Conservation (phyloP, 2,797 vertebrate genomes). For the Fringilla coelebs region DNA sequence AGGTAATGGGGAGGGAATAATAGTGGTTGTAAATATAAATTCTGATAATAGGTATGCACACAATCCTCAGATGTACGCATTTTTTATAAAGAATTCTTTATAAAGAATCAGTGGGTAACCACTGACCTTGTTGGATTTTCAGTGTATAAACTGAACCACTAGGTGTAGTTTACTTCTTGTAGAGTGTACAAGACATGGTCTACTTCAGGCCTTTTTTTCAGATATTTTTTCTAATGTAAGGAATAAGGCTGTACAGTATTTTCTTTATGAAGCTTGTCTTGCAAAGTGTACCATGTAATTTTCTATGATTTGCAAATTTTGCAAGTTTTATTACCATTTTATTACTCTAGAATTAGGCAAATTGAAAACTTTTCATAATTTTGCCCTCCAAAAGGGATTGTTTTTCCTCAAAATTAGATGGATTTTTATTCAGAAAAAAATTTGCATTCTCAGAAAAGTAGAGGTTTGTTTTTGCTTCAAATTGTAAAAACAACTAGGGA, state of each 20-base stretch:
- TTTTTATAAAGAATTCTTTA: too few relatives aligned
- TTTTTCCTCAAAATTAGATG: background rate
- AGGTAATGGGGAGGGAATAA: background rate
- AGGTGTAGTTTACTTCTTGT: background rate
- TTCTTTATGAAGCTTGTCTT: background rate
- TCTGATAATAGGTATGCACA: background rate
- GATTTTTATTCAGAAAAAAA: background rate
- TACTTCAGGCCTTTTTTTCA: background rate
- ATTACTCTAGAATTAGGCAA: background rate
- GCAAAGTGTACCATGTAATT: background rate
- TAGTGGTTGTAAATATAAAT: background rate
- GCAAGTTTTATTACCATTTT: background rate
- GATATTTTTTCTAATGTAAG: background rate
- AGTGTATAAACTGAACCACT: background rate
- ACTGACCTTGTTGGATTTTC: background rate
- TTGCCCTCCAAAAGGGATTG: accelerated
- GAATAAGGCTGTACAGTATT: background rate
- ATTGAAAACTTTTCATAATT: background rate
- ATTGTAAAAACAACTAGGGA: background rate
- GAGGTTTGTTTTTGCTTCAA: background rate
- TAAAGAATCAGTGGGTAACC: background rate
- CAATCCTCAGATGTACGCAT: background rate
- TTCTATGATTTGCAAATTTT: background rate
- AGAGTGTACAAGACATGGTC: background rate
- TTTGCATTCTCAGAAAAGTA: background rate